Base-by-base conservation (phyloP, 2,113 vertebrate genomes). In the Aphyosemion australe region DNA sequence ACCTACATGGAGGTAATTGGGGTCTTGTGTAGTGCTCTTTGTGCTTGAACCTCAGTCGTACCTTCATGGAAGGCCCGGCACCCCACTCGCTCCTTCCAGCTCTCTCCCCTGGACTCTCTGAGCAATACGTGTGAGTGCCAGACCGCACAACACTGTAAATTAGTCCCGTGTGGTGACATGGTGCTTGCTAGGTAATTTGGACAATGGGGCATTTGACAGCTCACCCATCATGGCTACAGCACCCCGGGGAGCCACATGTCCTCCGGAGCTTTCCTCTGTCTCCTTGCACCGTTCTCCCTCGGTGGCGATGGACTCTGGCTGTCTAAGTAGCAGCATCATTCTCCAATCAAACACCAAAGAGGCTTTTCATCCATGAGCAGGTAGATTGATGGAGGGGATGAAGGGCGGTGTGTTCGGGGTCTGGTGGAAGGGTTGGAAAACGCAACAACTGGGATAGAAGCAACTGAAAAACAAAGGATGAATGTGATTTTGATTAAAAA, bases 121-220 rank as follows among this genome's bases (percentile, higher is more conserved):
- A 92, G 69, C 65, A 82, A 93, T 90, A 80, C 74, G 10, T 66
- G 3, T 12, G 34, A 37, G 41, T 5, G 65, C 13, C 8, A 69
- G 58, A 65, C 79, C 16, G 65, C 72, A 52, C 74, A 65, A 68
- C 46, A 59, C 88, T 71, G 85, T 93, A 93, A 95, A 95, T 93
- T 90, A 92, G 93, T 94, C 92, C 89, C 91, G 93, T 69, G 83
- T 76, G 88, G 91, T 88, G 92, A 92, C 92, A 87, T 81, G 76
- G 84, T 85, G 83, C 92, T 89, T 85, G 88, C 89, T 77, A 88
- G 83, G 76, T 92, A 87, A 87, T 94, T 95, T 95, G 93, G 93
- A 94, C 89, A 91, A 90, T 91, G 85, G 93, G 90, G 91, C 90
- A 0, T 95, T 94, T 95, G 95, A 94, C 94, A 96, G 93, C 93